A percentile compares a stretch with the other conserved stretches of the same genome.
Conservation (phyloP, 1,140 invertebrate species). For the Penaeus vannamei region DNA sequence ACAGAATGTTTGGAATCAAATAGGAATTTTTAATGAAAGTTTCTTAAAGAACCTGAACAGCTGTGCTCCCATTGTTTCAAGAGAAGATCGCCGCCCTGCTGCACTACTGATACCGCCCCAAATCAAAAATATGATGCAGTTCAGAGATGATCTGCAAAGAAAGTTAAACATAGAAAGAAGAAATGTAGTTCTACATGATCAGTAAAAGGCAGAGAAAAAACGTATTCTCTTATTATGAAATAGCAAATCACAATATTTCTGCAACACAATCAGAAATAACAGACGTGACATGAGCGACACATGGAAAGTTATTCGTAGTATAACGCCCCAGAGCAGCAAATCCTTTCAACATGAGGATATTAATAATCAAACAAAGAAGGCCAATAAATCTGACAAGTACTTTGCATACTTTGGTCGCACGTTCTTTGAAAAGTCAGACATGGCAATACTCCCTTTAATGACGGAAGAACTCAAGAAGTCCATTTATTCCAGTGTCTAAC, state of each 20-base stretch:
- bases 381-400: too few species aligned
- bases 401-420: too few species aligned
- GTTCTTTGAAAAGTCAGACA: too few species aligned
- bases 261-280: background rate
- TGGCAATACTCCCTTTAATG: too few species aligned
- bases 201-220: background rate
- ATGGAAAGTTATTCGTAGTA: too few species aligned
- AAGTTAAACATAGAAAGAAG: background rate
- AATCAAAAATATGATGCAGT: background rate
- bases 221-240: background rate
- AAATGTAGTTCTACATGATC: background rate
- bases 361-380: too few species aligned
- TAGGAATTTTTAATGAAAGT: background rate
- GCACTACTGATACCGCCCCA: background rate
- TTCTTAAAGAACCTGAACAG: background rate
- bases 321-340: too few species aligned
- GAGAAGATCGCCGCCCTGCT: too few species aligned
- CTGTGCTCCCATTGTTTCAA: background rate
- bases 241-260: conserved; percentile 6
- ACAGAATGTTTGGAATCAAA: background rate
- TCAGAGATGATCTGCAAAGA: background rate
- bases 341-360: too few species aligned
- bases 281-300: too few species aligned
- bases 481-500: too few species aligned
- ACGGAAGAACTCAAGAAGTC: background rate